Evolutionary conservation across 2,797 vertebrate species (phyloP).

Genomic region (Perodicticus potto): DNA sequence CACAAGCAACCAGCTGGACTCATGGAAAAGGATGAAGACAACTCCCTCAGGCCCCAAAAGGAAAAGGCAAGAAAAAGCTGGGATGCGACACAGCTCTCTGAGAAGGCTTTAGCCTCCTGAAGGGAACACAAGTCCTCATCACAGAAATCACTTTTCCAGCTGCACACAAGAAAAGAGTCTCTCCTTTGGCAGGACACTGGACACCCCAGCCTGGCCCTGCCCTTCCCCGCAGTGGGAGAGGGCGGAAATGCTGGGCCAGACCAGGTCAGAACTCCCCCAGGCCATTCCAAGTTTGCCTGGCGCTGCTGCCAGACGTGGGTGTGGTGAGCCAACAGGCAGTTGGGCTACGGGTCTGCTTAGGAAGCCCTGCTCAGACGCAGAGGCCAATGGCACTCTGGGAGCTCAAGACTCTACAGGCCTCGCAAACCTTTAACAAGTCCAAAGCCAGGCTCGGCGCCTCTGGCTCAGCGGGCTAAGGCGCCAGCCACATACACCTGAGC

Average conservation of each 20-base stretch:
- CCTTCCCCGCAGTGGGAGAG: background rate
- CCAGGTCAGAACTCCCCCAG: background rate
- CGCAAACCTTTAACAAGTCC: too few relatives aligned
- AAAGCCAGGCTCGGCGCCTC: too few relatives aligned
- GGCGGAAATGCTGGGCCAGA: background rate
- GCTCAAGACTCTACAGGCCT: background rate
- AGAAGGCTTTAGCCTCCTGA: background rate
- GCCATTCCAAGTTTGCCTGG: background rate
- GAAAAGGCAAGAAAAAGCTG: background rate
- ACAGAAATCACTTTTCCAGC: accelerated
- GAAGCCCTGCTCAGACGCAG: background rate
- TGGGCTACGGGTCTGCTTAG: background rate
- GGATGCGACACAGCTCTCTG: background rate
- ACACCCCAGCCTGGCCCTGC: background rate
- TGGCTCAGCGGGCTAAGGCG: too few relatives aligned
- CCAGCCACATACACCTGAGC: too few relatives aligned
- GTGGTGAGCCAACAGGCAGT: background rate
- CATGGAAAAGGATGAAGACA: background rate
- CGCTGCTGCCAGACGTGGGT: background rate
- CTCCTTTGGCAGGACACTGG: background rate
- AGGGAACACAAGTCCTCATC: background rate
- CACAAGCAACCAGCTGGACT: background rate
- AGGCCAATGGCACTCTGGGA: background rate
- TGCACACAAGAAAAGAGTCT: background rate
- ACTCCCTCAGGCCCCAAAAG: background rate